Percentiles rank a stretch among this genome's conserved stretches.
These are phyloP conservation scores for Homalodisca vitripennis DNA, from an alignment of 1,140 invertebrate genomes.

Conservation along the genomic window DNA sequence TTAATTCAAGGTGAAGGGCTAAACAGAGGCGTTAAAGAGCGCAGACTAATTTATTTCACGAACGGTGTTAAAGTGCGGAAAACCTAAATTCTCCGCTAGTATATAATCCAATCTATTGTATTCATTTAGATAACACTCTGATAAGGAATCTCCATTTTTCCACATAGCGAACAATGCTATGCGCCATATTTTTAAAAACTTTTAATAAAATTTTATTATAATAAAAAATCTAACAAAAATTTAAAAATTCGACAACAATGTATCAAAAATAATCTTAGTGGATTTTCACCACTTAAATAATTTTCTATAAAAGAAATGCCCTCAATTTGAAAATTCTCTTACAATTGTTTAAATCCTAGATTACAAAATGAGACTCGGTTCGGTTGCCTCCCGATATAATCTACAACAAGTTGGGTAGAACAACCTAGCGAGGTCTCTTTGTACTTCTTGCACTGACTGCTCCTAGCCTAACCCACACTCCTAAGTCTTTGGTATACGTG, in stretches of 20 bases:
- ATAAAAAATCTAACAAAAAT: slow-evolving; percentile 38
- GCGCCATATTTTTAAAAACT: slow-evolving; percentile 36
- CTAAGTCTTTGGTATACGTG: slow-evolving; percentile 26
- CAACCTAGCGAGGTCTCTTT: slow-evolving; percentile 13
- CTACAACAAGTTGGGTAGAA: slow-evolving; percentile 25
- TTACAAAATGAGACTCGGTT: slow-evolving; percentile 32
- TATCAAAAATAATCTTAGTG: slow-evolving; percentile 38
- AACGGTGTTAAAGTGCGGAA: slow-evolving; percentile 21
- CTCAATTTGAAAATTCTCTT: slow-evolving; percentile 37
- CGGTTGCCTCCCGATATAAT: slow-evolving; percentile 12
- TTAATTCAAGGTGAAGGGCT: slow-evolving; percentile 12
- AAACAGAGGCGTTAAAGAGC: slow-evolving; percentile 15
- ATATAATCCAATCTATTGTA: slow-evolving; percentile 34
- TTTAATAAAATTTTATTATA: slow-evolving; percentile 33
- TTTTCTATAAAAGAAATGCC: slow-evolving; percentile 32
- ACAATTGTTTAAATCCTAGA: slow-evolving; percentile 33
- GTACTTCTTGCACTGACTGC: slow-evolving; percentile 30
- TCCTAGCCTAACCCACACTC: slow-evolving; percentile 25
- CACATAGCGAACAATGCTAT: slow-evolving; percentile 39
- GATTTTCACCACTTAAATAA: slow-evolving; percentile 29
- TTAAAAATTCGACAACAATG: slow-evolving; percentile 36
- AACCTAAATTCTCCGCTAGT: slow-evolving; percentile 17
- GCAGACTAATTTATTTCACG: slow-evolving; percentile 17
- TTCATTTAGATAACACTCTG: slow-evolving; percentile 18
- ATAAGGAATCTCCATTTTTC: slow-evolving; percentile 39